Conservation (phyloP, 2,888 invertebrate genomes). For the Trissonchulus latispiculum region DNA sequence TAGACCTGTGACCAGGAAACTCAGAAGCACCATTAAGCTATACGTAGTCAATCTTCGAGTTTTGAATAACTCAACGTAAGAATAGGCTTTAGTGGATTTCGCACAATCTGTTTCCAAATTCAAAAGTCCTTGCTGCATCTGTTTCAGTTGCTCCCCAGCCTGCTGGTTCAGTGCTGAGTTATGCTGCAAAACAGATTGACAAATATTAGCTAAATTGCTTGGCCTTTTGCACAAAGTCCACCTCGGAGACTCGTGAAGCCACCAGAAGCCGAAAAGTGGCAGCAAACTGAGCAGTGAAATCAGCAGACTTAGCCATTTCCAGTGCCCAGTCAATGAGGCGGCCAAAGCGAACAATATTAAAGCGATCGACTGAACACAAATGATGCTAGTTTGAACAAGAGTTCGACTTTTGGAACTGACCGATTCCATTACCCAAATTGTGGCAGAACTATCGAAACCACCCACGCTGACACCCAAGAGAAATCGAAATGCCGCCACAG, state of each 20-base stretch:
- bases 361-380: constrained; percentile 9
- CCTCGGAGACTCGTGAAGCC: background rate
- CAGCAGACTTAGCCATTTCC: background rate
- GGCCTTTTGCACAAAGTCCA: background rate
- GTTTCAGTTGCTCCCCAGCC: too few species aligned
- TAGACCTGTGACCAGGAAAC: constrained; percentile 13
- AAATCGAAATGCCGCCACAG: background rate
- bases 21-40: background rate
- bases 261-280: background rate
- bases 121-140: background rate
- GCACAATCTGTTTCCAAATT: background rate
- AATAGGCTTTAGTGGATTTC: background rate
- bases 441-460: constrained; percentile 1
- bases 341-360: constrained; percentile 9
- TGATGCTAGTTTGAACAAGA: background rate
- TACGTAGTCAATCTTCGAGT: background rate
- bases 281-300: background rate
- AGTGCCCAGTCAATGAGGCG: constrained; percentile 6
- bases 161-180: too few species aligned
- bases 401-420: background rate
- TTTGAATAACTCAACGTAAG: constrained; percentile 6
- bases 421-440: constrained; percentile 14
- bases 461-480: background rate
- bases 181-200: background rate
- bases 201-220: background rate